Percentiles rank a stretch among this genome's conserved stretches.
phyloP scores from a whole-genome alignment of 2,797 vertebrate genomes.

The Danio tinwini region DNA sequence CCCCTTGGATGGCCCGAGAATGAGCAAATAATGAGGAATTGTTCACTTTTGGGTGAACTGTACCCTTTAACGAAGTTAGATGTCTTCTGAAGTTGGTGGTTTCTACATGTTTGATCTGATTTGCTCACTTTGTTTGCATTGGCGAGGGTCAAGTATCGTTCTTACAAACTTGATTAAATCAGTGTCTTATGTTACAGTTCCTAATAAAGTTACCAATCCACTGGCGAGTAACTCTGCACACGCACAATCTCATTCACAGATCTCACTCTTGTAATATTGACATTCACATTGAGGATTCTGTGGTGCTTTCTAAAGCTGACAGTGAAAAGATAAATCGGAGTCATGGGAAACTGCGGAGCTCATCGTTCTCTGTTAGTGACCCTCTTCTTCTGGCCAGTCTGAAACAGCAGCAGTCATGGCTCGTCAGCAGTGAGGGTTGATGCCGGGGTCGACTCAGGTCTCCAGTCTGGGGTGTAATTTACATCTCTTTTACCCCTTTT shows the following conservation, averaged over 20 bases:
- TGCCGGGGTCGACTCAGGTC: constrained; percentile 16
- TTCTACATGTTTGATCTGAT: constrained; percentile 28
- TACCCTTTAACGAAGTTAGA: neutral
- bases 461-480: constrained; percentile 47
- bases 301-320: constrained; percentile 10
- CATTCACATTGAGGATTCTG: constrained; percentile 13
- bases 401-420: constrained; percentile 14
- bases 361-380: constrained; percentile 9
- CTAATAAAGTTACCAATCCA: constrained; percentile 3
- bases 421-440: constrained; percentile 44
- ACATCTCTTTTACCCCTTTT: constrained; percentile 29
- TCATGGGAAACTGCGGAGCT: constrained; percentile 7
- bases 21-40: neutral
- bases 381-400: neutral
- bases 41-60: neutral
- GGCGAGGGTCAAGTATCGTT: neutral
- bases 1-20: neutral
- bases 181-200: constrained; percentile 4
- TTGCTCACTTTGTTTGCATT: neutral
- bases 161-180: constrained; percentile 9
- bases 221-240: neutral
- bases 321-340: constrained; percentile 16
- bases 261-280: neutral
- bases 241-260: neutral
- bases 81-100: neutral